These are phyloP conservation scores for Strongylocentrotus purpuratus DNA, from an alignment of 35 echinoderm and acorn worm genomes.

Conservation along the genomic window DNA sequence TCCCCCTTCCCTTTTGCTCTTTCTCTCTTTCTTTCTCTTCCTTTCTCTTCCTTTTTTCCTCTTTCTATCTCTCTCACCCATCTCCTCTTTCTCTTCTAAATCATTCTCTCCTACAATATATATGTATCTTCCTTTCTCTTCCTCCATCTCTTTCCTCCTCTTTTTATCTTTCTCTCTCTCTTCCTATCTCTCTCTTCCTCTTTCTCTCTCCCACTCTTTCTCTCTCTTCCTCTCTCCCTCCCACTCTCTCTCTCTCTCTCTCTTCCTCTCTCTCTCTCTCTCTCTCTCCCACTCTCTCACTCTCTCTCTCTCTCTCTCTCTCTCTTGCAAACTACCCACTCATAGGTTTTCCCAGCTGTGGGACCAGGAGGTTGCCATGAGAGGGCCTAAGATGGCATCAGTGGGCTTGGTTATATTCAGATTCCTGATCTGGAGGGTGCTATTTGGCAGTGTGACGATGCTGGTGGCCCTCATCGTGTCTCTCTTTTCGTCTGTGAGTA, in stretches of 20 bases:
- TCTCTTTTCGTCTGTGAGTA: constrained; percentile 48
- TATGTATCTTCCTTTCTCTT: too few species aligned
- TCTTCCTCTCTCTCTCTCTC: too few species aligned
- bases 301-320: background rate
- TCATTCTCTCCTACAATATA: too few species aligned
- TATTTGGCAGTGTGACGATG: background rate
- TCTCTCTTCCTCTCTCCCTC: too few species aligned
- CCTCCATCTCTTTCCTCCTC: too few species aligned
- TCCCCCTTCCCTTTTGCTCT: too few species aligned
- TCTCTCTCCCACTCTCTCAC: too few species aligned
- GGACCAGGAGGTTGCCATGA: constrained; percentile 14
- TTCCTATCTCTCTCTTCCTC: background rate
- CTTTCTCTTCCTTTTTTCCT: background rate
- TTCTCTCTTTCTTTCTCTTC: too few species aligned
- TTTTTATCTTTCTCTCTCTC: too few species aligned
- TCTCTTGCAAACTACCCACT: background rate
- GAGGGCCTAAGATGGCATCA: constrained; percentile 42
- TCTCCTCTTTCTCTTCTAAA: background rate
- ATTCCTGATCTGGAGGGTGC: constrained; percentile 11
- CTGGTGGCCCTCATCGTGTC: background rate
- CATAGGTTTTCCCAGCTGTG: constrained; percentile 41
- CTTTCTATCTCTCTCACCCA: background rate
- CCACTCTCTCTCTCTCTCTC: background rate
- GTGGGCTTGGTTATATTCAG: constrained; percentile 37
- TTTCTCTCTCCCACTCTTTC: background rate